These are phyloP conservation scores for Gastrophysa polygoni DNA, from an alignment of 2,888 invertebrate species.

Conservation along the genomic window DNA sequence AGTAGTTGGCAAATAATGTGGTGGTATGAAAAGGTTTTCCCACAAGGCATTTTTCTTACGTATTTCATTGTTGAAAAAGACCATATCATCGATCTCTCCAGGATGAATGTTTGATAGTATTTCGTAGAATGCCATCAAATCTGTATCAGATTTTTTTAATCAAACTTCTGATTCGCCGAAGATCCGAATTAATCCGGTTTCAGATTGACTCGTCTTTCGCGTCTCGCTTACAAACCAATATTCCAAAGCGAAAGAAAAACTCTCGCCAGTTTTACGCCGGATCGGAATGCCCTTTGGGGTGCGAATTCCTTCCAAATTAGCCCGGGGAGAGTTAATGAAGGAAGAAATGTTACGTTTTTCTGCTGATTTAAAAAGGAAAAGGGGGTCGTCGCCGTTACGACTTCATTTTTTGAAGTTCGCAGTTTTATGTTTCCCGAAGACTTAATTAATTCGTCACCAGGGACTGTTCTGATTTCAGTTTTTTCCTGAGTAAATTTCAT, in stretches of 20 bases:
- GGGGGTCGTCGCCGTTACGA: constrained; percentile 50
- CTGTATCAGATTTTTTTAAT: constrained; percentile 52
- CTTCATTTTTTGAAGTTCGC: constrained; percentile 55
- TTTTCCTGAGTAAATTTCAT: constrained; percentile 55
- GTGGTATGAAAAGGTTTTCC: too few relatives aligned
- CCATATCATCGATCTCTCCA: too few relatives aligned
- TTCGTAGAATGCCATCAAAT: neutral
- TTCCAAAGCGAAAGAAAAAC: constrained; percentile 45
- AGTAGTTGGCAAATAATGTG: too few relatives aligned
- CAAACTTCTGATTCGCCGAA: constrained; percentile 46
- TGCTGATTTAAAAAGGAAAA: constrained; percentile 58
- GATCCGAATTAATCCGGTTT: constrained; percentile 51
- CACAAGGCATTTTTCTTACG: too few relatives aligned
- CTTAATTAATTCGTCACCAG: constrained; percentile 60
- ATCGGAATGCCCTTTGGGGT: constrained; percentile 57
- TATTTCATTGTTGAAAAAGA: too few relatives aligned
- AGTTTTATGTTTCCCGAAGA: constrained; percentile 50
- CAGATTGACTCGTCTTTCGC: constrained; percentile 42
- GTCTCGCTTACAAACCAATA: constrained; percentile 43
- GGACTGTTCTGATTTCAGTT: constrained; percentile 47
- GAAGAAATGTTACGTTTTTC: constrained; percentile 60
- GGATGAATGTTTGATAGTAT: too few relatives aligned
- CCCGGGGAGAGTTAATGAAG: constrained; percentile 59
- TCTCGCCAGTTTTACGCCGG: constrained; percentile 45
- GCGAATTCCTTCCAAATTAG: constrained; percentile 60